Evolutionary conservation across 2,797 vertebrate species (phyloP), one percentile per base, ranked within the genome.

Genomic region (Bradypodion ventrale): DNA sequence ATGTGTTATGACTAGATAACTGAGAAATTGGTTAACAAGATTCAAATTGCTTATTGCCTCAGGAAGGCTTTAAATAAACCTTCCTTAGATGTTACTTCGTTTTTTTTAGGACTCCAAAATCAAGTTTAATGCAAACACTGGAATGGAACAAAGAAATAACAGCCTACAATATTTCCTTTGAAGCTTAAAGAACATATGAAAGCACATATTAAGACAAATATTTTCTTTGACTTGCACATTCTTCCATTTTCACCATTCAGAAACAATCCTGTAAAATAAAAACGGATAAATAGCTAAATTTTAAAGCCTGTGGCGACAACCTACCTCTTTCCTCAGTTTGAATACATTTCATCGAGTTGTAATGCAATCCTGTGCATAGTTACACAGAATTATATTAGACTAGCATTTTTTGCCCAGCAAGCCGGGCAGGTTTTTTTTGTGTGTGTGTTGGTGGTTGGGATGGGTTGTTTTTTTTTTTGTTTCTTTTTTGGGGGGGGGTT

Each of bases 41-140:
- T 87, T 89, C 13, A 83, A 93, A 81, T 91, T 92, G 83, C 85
- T 86, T 88, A 72, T 92, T 93, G 72, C 82, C 73, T 85, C 80
- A 74, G 87, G 77, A 59, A 68, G 82, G 77, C 7, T 19, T 23
- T 23, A n/a, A 83, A 88, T 87, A 68, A 87, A 79, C 35, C 75
- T 32, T 78, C 12, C 73, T 80, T 56, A 86, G 29, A 12, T 62
- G n/a, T 70, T 80, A 32, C 37, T 86, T 87, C 1, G 44, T 68
- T 82, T 82, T 75, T 82, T 75, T 82, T 37, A 89, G 88, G 69
- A 23, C 27, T 85, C 87, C 29, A 85, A 69, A 87, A 84, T 80
- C 66, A 44, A n/a, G 29, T 56, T 32, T 83, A 35, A 81, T 75
- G 56, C 27, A 84, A 82, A 87, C 63, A 74, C 27, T 59, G 63